These are phyloP conservation scores for Steinernema feltiae DNA, from an alignment of 1,140 invertebrate genomes.

Conservation along the genomic window DNA sequence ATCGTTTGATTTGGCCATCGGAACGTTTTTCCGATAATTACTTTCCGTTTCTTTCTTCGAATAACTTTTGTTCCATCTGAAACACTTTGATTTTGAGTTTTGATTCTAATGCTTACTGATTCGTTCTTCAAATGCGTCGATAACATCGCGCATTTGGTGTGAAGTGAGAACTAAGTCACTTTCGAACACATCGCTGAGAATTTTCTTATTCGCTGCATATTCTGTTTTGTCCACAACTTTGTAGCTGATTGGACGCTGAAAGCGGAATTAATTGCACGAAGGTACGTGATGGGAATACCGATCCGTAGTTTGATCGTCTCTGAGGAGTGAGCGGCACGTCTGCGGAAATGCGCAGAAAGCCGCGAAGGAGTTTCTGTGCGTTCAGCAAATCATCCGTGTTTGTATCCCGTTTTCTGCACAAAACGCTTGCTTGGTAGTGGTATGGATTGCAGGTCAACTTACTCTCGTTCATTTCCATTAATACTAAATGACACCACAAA, in stretches of 20 bases:
- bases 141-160: slow-evolving; percentile 29
- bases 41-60: slow-evolving; percentile 46
- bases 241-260: slow-evolving; percentile 23
- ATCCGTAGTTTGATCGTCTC: slow-evolving; percentile 27
- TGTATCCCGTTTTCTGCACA: background rate
- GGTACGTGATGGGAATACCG: background rate
- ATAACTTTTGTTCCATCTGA: slow-evolving; percentile 37
- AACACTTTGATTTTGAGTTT: background rate
- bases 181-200: slow-evolving; percentile 32
- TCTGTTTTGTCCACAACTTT: slow-evolving; percentile 28
- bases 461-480: background rate
- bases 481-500: background rate
- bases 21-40: slow-evolving; percentile 49
- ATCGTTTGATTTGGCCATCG: slow-evolving; percentile 52
- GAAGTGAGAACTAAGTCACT: slow-evolving; percentile 31
- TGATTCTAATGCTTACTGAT: background rate
- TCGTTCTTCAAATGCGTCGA: slow-evolving; percentile 20
- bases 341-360: slow-evolving; percentile 25
- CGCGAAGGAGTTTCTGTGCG: slow-evolving; percentile 16
- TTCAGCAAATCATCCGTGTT: background rate
- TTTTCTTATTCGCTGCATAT: slow-evolving; percentile 28
- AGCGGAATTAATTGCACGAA: background rate
- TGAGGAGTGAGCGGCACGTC: slow-evolving; percentile 18
- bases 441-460: background rate
- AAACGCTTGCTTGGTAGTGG: background rate